Base-by-base conservation (phyloP, 2,797 vertebrate species). In the Sebastes elongatus region DNA sequence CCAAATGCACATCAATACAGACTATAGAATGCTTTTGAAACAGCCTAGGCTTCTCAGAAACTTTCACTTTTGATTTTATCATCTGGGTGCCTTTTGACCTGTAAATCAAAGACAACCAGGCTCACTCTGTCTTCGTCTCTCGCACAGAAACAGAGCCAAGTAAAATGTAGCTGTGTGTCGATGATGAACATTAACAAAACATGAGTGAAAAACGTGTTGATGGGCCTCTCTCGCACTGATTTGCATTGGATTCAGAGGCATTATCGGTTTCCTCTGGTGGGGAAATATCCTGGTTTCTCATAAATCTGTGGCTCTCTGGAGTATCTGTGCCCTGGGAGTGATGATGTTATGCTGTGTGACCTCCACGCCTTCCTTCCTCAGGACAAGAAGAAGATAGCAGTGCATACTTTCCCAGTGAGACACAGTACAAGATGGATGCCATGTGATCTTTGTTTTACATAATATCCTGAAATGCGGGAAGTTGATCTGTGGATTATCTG, bases 281-380 rank as follows among this genome's bases (percentile, higher is more conserved):
- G 68, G 71, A 89, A 89, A 89, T 89, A 86, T 91, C 88, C 93
- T 87, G 86, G 67, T 71, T 93, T 92, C 92, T 89, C 35, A 59
- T 87, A 93, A 90, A 82, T 71, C 32, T 35, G 33, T 66, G 57
- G 27, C 67, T 84, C 82, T 79, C 75, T 73, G 77, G 68, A 81
- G 73, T 72, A 60, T 73, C 66, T 53, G 57, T 75, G 33, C 70
- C 64, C 61, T 33, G 69, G 64, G 33, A 72, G 64, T 67, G 64
- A 78, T 74, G 68, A 83, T 76, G 80, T 86, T 66, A 78, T 72
- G 83, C 73, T 81, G 62, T 67, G 60, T 87, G 83, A 88, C 83
- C 76, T 46, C 57, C 32, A 70, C 80, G 68, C n/a, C 85, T 93
- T 95, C 92, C 91, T 95, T 94, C 92, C 92, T 87, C 89, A 85